Evolutionary conservation across 2,888 invertebrate genomes (phyloP), one percentile per base, ranked within the genome.

Genomic region (Cordilura impudica): DNA sequence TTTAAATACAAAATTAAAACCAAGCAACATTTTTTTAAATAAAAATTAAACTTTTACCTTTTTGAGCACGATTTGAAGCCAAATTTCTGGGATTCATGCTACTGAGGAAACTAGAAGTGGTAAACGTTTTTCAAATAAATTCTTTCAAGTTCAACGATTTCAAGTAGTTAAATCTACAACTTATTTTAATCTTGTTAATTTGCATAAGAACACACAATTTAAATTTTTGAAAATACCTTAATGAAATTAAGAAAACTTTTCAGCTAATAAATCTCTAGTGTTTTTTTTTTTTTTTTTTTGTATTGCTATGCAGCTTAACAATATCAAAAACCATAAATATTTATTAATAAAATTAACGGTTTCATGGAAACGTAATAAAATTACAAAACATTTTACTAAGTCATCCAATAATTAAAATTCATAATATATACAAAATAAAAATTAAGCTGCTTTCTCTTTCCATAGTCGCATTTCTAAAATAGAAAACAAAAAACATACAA

Each of bases 301-400:
- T n/a, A n/a, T n/a, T n/a, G n/a, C 47, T 45, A 53, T 23, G 29
- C 23, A 45, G 35, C 72, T 69, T 45, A 69, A 65, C 21, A 51
- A 73, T 70, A 71, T 78, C 58, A 75, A 69, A 70, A 80, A 81
- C 84, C 86, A 87, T 87, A 87, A 87, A 87, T 87, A 87, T 87
- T 86, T 87, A 86, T 87, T 87, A 87, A 87, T 86, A 84, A 85
- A 87, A 87, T 87, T 87, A 87, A 87, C 87, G 74, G 83, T 82
- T 82, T 81, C 81, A 82, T 81, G 77, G 81, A 81, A 83, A 83
- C 82, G 81, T 82, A 82, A 81, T 81, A 82, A 83, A 85, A 84
- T 84, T 85, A 82, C 83, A 83, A 84, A 83, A 86, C 29, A 47
- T 12, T 39, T 65, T 29, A 39, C 60, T 60, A 81, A 82, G 82